These are phyloP conservation scores for Erebia epiphron DNA, from an alignment of 2,888 invertebrate genomes.

Conservation along the genomic window DNA sequence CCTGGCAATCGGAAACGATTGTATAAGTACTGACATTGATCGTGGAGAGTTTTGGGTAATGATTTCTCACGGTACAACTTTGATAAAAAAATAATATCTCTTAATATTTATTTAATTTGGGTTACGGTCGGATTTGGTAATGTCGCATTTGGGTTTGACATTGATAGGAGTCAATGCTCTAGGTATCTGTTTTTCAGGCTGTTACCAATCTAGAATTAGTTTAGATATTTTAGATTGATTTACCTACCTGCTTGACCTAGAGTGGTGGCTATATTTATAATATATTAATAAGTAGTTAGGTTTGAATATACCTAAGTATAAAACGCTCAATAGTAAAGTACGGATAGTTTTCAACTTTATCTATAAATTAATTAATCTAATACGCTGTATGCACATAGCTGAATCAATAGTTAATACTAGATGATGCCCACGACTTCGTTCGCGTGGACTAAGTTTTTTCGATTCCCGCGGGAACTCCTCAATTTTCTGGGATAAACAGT, in stretches of 20 bases:
- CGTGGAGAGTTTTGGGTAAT: slow-evolving; percentile 15
- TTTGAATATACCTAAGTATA: neutral
- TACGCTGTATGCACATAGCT: no score
- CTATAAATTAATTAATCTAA: no score
- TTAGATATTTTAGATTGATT: no score
- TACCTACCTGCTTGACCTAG: neutral
- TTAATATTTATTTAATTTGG: slow-evolving; percentile 15
- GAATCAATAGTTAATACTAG: no score
- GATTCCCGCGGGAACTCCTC: no score
- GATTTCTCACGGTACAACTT: slow-evolving; percentile 18
- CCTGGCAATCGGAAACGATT: slow-evolving; percentile 32
- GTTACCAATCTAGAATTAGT: neutral
- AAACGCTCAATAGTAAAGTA: no score
- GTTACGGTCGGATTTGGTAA: slow-evolving; percentile 19
- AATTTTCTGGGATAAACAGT: no score
- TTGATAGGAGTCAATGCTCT: neutral
- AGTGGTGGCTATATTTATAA: neutral
- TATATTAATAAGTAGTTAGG: neutral
- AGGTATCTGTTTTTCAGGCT: neutral
- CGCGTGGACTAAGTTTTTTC: no score
- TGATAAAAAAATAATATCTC: slow-evolving; percentile 2
- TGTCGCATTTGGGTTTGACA: slow-evolving; percentile 1
- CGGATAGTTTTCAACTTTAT: no score
- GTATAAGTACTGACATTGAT: slow-evolving; percentile 34
- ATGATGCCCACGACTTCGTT: no score